phyloP scores from a whole-genome alignment of 1,140 invertebrate genomes.

The Trichoplusia ni region DNA sequence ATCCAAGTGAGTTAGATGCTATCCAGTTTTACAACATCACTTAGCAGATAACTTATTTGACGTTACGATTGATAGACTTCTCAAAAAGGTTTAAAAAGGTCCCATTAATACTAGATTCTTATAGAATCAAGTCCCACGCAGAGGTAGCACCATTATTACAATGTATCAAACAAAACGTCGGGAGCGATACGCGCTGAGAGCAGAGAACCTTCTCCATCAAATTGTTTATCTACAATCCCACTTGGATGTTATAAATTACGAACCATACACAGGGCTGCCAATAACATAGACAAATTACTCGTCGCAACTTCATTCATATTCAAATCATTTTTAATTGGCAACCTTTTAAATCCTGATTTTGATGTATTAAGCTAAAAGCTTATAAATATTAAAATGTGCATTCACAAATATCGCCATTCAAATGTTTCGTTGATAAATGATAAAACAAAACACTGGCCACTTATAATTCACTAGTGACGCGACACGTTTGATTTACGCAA shows the following conservation, averaged over 20 bases:
- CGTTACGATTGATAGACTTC: no score
- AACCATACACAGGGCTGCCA: constrained; percentile 42
- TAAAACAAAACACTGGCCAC: background rate
- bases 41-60: no score
- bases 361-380: background rate
- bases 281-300: constrained; percentile 1
- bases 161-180: constrained; percentile 55
- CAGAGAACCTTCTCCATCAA: constrained; percentile 58
- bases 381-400: constrained; percentile 1
- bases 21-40: no score
- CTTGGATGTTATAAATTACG: constrained; percentile 48
- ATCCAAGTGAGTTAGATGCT: no score
- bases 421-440: background rate
- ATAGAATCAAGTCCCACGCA: no score
- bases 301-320: background rate
- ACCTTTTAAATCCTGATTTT: background rate
- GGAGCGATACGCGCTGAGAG: constrained; percentile 50
- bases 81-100: background rate
- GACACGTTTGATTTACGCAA: constrained; percentile 3
- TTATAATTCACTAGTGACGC: background rate
- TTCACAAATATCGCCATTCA: background rate
- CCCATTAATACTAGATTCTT: constrained; percentile 15
- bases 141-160: constrained; percentile 50
- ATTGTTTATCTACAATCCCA: constrained; percentile 51
- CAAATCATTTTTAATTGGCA: constrained; percentile 13